These are phyloP conservation scores for Tribolium castaneum DNA, from an alignment of 1,140 invertebrate species.

Conservation along the genomic window DNA sequence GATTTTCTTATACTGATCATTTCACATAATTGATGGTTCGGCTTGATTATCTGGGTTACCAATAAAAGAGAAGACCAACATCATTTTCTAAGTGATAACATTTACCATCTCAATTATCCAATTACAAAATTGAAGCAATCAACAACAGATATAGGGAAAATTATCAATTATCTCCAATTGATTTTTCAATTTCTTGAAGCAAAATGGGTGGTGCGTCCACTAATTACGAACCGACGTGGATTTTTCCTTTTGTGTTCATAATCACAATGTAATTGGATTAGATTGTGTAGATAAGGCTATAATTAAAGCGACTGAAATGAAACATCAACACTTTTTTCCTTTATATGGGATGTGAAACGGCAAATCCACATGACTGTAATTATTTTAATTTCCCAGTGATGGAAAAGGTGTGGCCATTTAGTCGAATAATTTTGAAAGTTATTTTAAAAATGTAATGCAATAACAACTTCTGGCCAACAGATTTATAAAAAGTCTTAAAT, in stretches of 20 bases:
- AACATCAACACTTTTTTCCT: background rate
- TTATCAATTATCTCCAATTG: conserved; percentile 14
- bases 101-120: conserved; percentile 18
- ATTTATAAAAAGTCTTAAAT: background rate
- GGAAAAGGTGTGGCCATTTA: background rate
- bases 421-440: background rate
- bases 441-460: background rate
- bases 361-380: background rate
- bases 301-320: background rate
- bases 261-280: background rate
- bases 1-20: background rate
- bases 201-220: background rate
- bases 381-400: background rate
- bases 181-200: background rate
- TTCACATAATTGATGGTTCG: background rate
- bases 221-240: background rate
- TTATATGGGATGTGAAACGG: background rate
- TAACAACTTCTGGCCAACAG: background rate
- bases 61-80: background rate
- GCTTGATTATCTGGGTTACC: background rate
- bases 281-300: background rate
- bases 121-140: conserved; percentile 26
- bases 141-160: conserved; percentile 10
- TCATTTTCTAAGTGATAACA: background rate
- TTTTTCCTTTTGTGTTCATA: background rate